Base-by-base conservation (phyloP, 2,797 vertebrate species). In the Anisognathus igniventris region DNA sequence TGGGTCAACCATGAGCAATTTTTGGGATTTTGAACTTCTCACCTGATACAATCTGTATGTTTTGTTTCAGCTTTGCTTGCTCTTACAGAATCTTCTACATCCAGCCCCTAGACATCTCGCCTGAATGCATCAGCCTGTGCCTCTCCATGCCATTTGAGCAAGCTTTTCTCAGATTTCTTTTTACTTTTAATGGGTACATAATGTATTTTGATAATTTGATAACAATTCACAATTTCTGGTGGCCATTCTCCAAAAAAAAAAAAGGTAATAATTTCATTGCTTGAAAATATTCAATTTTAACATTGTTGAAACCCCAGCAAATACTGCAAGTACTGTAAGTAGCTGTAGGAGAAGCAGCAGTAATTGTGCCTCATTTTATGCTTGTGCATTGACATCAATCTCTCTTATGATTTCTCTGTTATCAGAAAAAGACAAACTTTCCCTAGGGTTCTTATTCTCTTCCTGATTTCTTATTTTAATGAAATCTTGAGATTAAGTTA, bases 381-480 rank as follows among this genome's bases (percentile, higher is more conserved):
- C 54, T 88, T 62, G 60, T 62, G 21, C 51, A 58, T 67, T 56
- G 33, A 31, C 28, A 88, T 62, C 16, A 1, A 42, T 86, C 48
- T 90, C 18, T 79, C 56, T 31, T 67, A 76, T 22, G 25, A 33
- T 67, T 83, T 90, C 44, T 73, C 30, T 76, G 31, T 65, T 68
- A 78, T 42, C 66, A 91, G 64, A 50, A 80, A 84, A 81, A 68
- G 4, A 25, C 24, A 62, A 81, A 68, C 20, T 72, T 84, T 72
- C 62, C 54, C 56, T 56, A 48, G n/a, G 14, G 50, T 57, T 20
- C 16, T 87, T 80, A 25, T 62, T n/a, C 31, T 77, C 22, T 78
- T 83, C n/a, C 68, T 71, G 17, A 5, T 57, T 85, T 60, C 54
- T 72, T 70, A 47, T 83, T 91, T 66, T 79, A 93, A 82, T 79